These are phyloP conservation scores for Andricus grossulariae DNA, from an alignment of 1,140 invertebrate species.

Conservation along the genomic window DNA sequence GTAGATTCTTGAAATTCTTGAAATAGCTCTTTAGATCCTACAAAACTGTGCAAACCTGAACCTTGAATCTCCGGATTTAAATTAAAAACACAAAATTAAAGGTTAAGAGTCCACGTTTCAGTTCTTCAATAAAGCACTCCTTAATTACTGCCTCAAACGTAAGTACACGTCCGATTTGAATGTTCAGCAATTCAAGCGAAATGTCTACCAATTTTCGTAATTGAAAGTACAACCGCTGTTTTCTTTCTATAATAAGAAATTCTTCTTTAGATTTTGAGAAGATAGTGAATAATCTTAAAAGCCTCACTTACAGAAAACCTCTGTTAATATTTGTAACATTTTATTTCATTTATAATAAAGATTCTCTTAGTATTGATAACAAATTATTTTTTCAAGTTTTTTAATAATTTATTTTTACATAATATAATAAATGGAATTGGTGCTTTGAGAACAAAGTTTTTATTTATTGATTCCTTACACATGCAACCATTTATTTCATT, in stretches of 20 bases:
- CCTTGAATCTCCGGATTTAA: background rate
- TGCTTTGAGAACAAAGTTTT: no score
- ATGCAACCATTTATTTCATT: no score
- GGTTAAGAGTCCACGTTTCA: background rate
- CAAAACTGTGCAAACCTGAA: no score
- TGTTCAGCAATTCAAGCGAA: constrained; percentile 1
- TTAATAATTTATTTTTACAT: no score
- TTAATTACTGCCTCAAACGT: background rate
- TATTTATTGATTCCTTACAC: no score
- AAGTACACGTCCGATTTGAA: background rate
- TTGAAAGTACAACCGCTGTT: background rate
- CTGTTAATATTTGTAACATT: background rate
- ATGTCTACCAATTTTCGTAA: background rate
- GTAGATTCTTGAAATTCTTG: no score
- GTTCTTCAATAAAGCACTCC: background rate
- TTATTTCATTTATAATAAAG: no score
- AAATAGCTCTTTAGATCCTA: no score
- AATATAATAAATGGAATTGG: no score
- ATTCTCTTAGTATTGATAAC: no score
- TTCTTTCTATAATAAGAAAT: background rate
- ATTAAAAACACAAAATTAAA: background rate
- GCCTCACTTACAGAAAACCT: background rate
- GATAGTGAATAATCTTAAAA: background rate
- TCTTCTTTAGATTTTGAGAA: background rate
- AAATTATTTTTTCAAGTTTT: no score